Evolutionary conservation across 2,797 vertebrate species (phyloP), one percentile per base, ranked within the genome.

Genomic region (Picus viridis): DNA sequence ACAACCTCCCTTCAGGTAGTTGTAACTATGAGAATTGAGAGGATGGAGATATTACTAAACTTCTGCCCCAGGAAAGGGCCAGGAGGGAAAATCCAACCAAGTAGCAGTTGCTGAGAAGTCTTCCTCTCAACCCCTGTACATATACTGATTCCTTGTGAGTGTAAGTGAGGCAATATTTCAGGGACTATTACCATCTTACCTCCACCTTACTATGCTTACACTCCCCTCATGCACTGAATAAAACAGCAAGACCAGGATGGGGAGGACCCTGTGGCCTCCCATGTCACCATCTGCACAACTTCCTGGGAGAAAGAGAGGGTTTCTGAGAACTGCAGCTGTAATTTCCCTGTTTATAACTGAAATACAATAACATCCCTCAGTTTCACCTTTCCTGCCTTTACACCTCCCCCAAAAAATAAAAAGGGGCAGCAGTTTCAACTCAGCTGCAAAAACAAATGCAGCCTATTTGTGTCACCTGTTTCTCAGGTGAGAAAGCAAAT

Each of bases 161-260:
- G 57, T 30, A 49, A 26, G 17, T 24, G 45, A 34, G 13, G 45
- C 47, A 32, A 24, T 54, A 51, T 70, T 84, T 32, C 43, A 71
- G 24, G 34, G 54, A 27, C 10, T 17, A 5, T 32, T 34, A 2
- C 8, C 26, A 18, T 16, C 58, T 83, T 6, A 1, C 5, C 54
- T 43, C 23, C 15, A 29, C 16, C 4, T 3, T 7, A 27, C 26
- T 15, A 12, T 1, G 1, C 12, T 49, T 67, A n/a, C n/a, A 75
- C 19, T 32, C 2, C 4, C 9, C 29, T 62, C 0, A 0, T n/a
- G 45, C 4, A 3, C 27, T 34, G 51, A 8, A 19, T 29, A 47
- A 85, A 88, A 71, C 9, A 32, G 19, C 26, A 74, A 58, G 18
- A n/a, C 6, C 9, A 39, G 45, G 24, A 49, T 19, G 7, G 17